Percentiles rank a stretch among this genome's conserved stretches.
Evolutionary conservation across 2,113 vertebrate genomes (phyloP).

Genomic region (Macrotis lagotis): DNA sequence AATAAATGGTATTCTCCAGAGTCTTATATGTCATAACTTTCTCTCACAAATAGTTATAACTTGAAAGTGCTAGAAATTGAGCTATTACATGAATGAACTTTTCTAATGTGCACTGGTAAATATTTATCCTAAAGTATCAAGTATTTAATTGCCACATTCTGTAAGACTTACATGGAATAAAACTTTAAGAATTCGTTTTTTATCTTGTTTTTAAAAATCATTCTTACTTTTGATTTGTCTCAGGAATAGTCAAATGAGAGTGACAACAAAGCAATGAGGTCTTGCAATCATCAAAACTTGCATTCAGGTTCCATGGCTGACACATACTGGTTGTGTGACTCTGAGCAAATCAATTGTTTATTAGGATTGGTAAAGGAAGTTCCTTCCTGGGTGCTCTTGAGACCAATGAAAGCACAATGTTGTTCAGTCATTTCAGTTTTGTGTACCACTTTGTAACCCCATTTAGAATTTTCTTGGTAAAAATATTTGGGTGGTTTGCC

Average conservation of each 20-base stretch:
- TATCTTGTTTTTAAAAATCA: background rate
- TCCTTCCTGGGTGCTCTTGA: background rate
- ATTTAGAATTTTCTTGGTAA: background rate
- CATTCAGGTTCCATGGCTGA: background rate
- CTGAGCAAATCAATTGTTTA: background rate
- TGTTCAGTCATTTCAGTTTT: background rate
- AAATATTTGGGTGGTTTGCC: background rate
- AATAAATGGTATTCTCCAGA: constrained; percentile 73
- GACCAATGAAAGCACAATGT: background rate
- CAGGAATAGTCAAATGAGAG: background rate
- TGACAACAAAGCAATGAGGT: background rate
- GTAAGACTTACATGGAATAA: background rate
- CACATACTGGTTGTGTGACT: background rate
- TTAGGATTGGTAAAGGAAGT: background rate
- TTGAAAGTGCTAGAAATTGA: constrained; percentile 54
- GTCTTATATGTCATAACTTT: constrained; percentile 66
- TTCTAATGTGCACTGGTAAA: background rate
- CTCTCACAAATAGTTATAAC: constrained; percentile 61
- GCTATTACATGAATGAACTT: constrained; percentile 26
- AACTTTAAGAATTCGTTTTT: constrained; percentile 24
- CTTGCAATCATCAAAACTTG: background rate
- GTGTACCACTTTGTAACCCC: background rate
- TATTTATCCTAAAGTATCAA: constrained; percentile 23
- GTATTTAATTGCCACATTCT: background rate
- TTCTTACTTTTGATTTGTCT: background rate